phyloP scores from a whole-genome alignment of 2,888 invertebrate species.

The Lamellibrachia columna region DNA sequence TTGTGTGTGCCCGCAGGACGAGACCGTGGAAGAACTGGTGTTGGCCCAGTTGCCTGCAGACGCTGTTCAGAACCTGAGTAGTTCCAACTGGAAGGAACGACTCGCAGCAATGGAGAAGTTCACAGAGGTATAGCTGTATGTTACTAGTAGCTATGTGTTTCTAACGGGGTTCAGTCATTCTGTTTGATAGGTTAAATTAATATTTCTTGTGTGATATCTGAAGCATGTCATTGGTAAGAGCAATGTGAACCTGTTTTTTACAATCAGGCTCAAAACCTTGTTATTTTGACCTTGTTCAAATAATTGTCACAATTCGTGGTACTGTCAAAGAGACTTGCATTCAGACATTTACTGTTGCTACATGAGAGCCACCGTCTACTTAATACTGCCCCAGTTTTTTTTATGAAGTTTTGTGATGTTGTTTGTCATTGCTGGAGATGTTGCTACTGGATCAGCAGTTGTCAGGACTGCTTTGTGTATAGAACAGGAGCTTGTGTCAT shows the following conservation, averaged over 20 bases:
- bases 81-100: slow-evolving; percentile 87
- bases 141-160: neutral
- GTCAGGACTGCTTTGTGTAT: neutral
- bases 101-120: slow-evolving; percentile 80
- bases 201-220: neutral
- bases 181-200: neutral
- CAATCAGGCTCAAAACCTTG: neutral
- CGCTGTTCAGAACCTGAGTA: slow-evolving; percentile 75
- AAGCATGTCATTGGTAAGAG: neutral
- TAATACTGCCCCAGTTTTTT: neutral
- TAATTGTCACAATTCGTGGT: no score
- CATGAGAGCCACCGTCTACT: neutral
- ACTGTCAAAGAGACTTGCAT: no score
- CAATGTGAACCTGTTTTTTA: neutral
- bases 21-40: slow-evolving; percentile 81
- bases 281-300: no score
- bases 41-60: slow-evolving; percentile 71
- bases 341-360: no score
- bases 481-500: neutral
- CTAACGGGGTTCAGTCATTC: neutral
- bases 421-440: neutral
- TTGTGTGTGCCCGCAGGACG: slow-evolving; percentile 68
- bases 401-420: neutral
- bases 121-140: slow-evolving; percentile 64
- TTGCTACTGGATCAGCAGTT: neutral